Base-by-base conservation (phyloP, 2,797 vertebrate species). In the Xenentodon cancila region DNA sequence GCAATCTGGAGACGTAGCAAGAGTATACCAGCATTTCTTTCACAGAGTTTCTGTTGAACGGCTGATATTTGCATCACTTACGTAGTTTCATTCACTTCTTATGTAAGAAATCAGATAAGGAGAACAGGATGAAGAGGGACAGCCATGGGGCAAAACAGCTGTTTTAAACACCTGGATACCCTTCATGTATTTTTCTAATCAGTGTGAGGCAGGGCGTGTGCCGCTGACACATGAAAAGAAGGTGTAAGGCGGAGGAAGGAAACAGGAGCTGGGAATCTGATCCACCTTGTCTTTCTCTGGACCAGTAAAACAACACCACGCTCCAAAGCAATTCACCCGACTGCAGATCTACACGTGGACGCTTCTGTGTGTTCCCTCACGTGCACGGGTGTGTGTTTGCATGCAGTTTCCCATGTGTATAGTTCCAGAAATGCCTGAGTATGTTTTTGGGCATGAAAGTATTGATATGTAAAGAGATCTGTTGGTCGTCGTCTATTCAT, bases 181-280 rank as follows among this genome's bases (percentile, higher is more conserved):
- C 60, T 43, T 32, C 37, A 7, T 55, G 59, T 17, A 7, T 48
- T 77, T 71, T 79, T 64, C 56, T 47, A 64, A 75, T 86, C 72
- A 68, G 61, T 8, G 61, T 8, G 68, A 62, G 74, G 66, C 80
- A 77, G 82, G 79, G 80, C 85, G 84, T 88, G 89, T 87, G 88
- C 80, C 82, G 22, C 79, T 86, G 84, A 86, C 88, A 83, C 85
- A 81, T 84, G 75, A 88, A 88, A 80, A 81, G 73, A 84, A 81
- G 79, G 64, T 75, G 79, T 78, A 78, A 82, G 64, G 72, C 69
- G 61, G 52, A 45, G 72, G 53, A 74, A 34, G 56, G 84, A 93
- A 92, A 92, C 88, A 78, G 84, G 91, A 94, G 92, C 90, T 70
- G 87, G 94, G 93, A 96, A 95, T 90, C 87, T 88, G 93, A 95